These are phyloP conservation scores for Atopsyche davidsoni DNA, from an alignment of 1,140 invertebrate genomes.

Conservation along the genomic window DNA sequence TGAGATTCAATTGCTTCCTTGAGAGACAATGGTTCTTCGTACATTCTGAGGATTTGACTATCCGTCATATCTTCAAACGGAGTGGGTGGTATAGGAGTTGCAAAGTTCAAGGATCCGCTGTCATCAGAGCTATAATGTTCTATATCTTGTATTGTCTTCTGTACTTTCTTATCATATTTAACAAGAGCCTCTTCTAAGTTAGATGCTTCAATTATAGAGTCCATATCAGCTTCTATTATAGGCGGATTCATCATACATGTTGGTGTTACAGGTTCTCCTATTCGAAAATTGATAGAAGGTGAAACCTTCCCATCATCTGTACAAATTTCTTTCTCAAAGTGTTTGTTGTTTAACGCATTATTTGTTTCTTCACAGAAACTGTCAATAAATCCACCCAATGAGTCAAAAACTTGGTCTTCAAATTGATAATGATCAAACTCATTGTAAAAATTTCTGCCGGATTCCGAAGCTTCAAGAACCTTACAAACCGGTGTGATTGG, in stretches of 20 bases:
- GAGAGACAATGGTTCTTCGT: constrained; percentile 14
- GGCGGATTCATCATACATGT: constrained; percentile 35
- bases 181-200: constrained; percentile 28
- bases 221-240: constrained; percentile 33
- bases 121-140: constrained; percentile 12
- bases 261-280: constrained; percentile 45
- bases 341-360: constrained; percentile 5
- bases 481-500: no score
- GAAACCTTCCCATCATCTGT: constrained; percentile 24
- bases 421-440: constrained; percentile 30
- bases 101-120: constrained; percentile 10
- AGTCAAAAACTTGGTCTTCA: constrained; percentile 18
- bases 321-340: not conserved
- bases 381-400: constrained; percentile 30
- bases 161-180: constrained; percentile 26
- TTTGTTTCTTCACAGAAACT: constrained; percentile 18
- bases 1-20: constrained; percentile 1
- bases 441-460: no score
- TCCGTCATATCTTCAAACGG: constrained; percentile 29
- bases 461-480: no score
- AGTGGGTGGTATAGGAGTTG: constrained; percentile 14
- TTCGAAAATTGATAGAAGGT: constrained; percentile 39
- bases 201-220: constrained; percentile 33
- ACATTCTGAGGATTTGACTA: constrained; percentile 27
- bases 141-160: constrained; percentile 17